These are phyloP conservation scores for Tenebrosternarchus preto DNA, from an alignment of 2,113 vertebrate genomes.

Conservation along the genomic window DNA sequence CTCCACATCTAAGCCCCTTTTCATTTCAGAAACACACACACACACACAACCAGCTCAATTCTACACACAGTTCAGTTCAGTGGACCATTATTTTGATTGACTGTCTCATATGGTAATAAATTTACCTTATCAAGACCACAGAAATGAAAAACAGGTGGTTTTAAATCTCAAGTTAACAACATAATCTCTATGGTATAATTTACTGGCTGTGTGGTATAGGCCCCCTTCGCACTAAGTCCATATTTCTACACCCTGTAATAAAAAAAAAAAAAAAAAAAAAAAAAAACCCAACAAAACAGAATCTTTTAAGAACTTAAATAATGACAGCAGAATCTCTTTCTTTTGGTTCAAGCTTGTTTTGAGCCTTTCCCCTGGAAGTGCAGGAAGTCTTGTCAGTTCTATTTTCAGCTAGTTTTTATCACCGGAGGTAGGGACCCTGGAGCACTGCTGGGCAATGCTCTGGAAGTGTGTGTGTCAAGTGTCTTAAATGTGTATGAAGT, in stretches of 20 bases:
- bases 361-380: background rate
- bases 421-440: slow-evolving; percentile 9
- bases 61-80: slow-evolving; percentile 1
- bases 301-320: background rate
- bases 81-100: slow-evolving; percentile 2
- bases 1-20: too few relatives aligned
- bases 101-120: slow-evolving; percentile 22
- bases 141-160: slow-evolving; percentile 27
- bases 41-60: slow-evolving; percentile 2
- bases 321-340: slow-evolving; percentile 4
- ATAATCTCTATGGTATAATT: slow-evolving; percentile 2
- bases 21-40: background rate
- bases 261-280: background rate
- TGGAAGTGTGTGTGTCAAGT: slow-evolving; percentile 34
- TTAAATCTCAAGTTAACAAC: slow-evolving; percentile 30
- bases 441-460: slow-evolving; percentile 18
- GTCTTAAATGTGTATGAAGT: slow-evolving; percentile 33
- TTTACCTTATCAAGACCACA: slow-evolving; percentile 32
- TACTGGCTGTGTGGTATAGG: slow-evolving; percentile 2
- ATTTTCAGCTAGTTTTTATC: slow-evolving; percentile 43
- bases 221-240: background rate
- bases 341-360: background rate
- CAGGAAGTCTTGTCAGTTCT: slow-evolving; percentile 26
- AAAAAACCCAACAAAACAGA: too few relatives aligned
- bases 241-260: background rate